Base-by-base conservation (phyloP, 1,140 invertebrate genomes). In the Drosophila chauvacae region DNA sequence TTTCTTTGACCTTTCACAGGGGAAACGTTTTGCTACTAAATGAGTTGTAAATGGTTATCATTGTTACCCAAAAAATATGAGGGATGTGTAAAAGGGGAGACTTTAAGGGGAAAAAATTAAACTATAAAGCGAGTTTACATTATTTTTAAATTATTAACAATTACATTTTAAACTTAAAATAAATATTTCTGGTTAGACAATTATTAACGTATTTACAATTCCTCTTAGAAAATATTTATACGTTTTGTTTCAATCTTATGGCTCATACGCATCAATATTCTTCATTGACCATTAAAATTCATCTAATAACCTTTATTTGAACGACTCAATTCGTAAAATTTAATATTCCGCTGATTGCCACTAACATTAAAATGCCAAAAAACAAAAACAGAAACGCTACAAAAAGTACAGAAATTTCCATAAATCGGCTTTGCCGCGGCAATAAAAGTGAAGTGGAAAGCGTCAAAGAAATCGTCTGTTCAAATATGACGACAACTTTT, bases 381-480 rank as follows among this genome's bases (percentile, higher is more conserved):
- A 30, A 60, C 10, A 72, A 51, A 37, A 10, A 48, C 23, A 39
- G 0, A 48, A 1, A 30, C 23, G 1, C 28, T 51, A 42, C 10
- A 23, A 20, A 14, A 30, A 55, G 50, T 53, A 39, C 44, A 39
- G 28, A 41, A 68, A 69, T 50, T 63, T 50, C 33, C 53, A 68
- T 61, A 23, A 30, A 35, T 35, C 10, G 3, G 5, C n/a, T 37
- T 11, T 18, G 51, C 18, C 28, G 26, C 28, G 51, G 65, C 35
- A 55, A 30, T 71, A 59, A 59, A 50, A 39, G n/a, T 20, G 14
- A 50, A 59, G 42, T 37, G 35, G n/a, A 59, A 76, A 76, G 45
- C 72, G 73, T 66, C 61, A 76, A 76, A 76, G 73, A 76, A 76
- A 76, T 50, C 71, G 53, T 76, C 70, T 75, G 51, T 50, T 58